phyloP scores from a whole-genome alignment of 1,140 invertebrate species.

The Hypothenemus hampei region DNA sequence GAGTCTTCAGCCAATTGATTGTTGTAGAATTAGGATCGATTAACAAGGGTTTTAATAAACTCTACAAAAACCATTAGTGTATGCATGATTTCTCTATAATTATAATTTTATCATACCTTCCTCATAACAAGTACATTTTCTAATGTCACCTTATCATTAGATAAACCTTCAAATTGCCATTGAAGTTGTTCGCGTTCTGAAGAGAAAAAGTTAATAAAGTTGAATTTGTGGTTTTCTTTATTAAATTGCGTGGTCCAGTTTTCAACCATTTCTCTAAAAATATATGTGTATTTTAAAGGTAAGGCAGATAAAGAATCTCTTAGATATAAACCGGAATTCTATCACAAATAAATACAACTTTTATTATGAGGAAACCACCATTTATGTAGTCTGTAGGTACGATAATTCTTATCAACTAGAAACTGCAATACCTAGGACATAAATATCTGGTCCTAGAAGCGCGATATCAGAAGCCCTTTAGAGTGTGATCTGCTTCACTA shows the following conservation, averaged over 20 bases:
- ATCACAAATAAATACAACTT: too few species aligned
- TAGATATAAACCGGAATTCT: too few species aligned
- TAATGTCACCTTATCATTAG: slow-evolving; percentile 70
- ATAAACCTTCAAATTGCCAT: slow-evolving; percentile 83
- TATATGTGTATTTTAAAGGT: too few species aligned
- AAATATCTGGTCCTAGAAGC: too few species aligned
- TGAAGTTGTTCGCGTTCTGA: slow-evolving; percentile 74
- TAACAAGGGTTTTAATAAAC: slow-evolving; percentile 63
- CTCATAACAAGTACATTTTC: slow-evolving; percentile 80
- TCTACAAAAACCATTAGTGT: slow-evolving; percentile 44
- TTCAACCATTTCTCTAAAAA: slow-evolving; percentile 42
- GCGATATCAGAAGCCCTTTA: too few species aligned
- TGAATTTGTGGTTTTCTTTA: slow-evolving; percentile 54
- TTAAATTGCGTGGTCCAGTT: slow-evolving; percentile 22
- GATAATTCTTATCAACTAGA: too few species aligned
- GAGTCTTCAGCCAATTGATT: slow-evolving; percentile 73
- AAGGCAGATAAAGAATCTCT: too few species aligned
- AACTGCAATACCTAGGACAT: too few species aligned
- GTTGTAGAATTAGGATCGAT: slow-evolving; percentile 87
- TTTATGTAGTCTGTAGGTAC: too few species aligned
- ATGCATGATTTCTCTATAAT: background rate
- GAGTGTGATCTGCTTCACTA: too few species aligned
- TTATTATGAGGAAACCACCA: too few species aligned
- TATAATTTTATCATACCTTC: slow-evolving; percentile 50
- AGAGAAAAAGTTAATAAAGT: slow-evolving; percentile 65